phyloP scores from a whole-genome alignment of 2,888 invertebrate genomes.

The Amphipyra tragopoginis region DNA sequence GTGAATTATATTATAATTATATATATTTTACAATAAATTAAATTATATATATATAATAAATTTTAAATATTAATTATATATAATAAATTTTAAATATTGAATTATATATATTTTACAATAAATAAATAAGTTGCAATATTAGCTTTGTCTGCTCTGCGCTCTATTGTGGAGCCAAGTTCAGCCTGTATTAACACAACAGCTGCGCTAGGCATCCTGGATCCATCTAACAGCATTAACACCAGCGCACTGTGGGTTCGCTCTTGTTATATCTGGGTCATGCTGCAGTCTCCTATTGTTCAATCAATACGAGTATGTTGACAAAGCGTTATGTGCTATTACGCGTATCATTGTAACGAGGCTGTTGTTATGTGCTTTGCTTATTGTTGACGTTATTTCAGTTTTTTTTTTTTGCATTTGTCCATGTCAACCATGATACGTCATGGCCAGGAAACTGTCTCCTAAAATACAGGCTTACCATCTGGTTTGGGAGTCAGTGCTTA shows the following conservation, averaged over 20 bases:
- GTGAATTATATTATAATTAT: no score
- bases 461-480: no score
- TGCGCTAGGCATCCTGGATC: conserved; percentile 58
- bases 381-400: conserved; percentile 1
- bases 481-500: no score
- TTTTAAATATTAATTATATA: no score
- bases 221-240: conserved; percentile 70
- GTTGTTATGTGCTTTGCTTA: conserved; percentile 16
- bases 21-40: no score
- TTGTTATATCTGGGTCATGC: conserved; percentile 80
- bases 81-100: no score
- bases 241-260: conserved; percentile 75
- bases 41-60: no score
- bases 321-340: conserved; percentile 42
- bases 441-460: no score
- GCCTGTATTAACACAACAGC: conserved; percentile 26
- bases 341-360: conserved; percentile 12
- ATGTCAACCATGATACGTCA: no score
- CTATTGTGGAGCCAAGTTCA: conserved; percentile 29
- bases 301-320: conserved; percentile 75
- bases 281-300: conserved; percentile 73
- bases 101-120: no score
- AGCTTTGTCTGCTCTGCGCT: conserved; percentile 9
- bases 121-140: not conserved
- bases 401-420: no score